phyloP scores from a whole-genome alignment of 2,797 vertebrate genomes.

The Gastrophryne carolinensis region DNA sequence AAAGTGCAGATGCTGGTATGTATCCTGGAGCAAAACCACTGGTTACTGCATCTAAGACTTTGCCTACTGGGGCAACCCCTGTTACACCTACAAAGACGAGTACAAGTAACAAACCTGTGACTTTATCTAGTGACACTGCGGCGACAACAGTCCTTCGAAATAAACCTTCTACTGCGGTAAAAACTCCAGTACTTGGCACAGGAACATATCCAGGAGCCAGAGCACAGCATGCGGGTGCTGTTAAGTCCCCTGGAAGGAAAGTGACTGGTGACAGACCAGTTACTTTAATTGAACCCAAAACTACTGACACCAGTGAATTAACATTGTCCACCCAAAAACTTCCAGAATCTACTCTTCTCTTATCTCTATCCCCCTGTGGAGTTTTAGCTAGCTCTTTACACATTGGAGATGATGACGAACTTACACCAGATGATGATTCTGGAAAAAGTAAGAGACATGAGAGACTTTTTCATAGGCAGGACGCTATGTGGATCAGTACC shows the following conservation, averaged over 20 bases:
- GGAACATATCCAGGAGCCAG: conserved; percentile 47
- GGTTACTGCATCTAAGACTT: conserved; percentile 19
- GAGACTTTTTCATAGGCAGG: conserved; percentile 70
- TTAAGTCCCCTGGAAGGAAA: conserved; percentile 21
- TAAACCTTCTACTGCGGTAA: conserved; percentile 19
- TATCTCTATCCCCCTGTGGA: conserved; percentile 13
- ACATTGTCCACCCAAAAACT: neutral
- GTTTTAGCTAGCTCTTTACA: neutral
- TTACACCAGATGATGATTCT: conserved; percentile 56
- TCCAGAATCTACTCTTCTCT: neutral
- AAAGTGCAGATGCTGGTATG: conserved; percentile 30
- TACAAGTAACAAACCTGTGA: neutral
- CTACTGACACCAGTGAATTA: conserved; percentile 40
- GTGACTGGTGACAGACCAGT: neutral
- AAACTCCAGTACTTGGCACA: conserved; percentile 21
- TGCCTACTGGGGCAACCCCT: neutral
- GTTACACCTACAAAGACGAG: conserved; percentile 14
- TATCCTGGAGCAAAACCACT: conserved; percentile 40
- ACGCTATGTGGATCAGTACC: conserved; percentile 73
- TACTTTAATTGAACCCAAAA: conserved; percentile 37
- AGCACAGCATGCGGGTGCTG: neutral
- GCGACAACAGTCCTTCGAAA: neutral
- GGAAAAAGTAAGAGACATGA: conserved; percentile 65
- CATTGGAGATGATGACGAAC: conserved; percentile 47
- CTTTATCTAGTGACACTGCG: neutral